These are phyloP conservation scores for Cryptocheilus praepositus DNA, from an alignment of 2,888 invertebrate species.

Conservation along the genomic window DNA sequence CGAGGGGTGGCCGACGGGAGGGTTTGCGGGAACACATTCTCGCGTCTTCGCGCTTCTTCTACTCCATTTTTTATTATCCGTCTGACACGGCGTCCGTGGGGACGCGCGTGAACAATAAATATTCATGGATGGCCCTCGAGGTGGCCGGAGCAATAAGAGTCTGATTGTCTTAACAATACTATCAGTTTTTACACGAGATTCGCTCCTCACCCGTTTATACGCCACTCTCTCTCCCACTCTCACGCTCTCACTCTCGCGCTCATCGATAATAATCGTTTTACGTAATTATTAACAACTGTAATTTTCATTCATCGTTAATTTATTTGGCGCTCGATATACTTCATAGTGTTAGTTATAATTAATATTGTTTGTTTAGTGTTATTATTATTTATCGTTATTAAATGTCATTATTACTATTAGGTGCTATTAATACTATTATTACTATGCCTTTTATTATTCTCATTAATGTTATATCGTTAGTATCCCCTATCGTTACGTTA, in stretches of 20 bases:
- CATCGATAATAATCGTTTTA: constrained; percentile 40
- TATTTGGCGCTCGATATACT: constrained; percentile 46
- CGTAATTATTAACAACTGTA: constrained; percentile 38
- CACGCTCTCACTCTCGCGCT: no score
- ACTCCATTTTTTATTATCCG: no score
- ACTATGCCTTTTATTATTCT: constrained; percentile 29
- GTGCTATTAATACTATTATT: constrained; percentile 5
- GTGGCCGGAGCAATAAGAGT: constrained; percentile 69
- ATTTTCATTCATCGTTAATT: constrained; percentile 18
- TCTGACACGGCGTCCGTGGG: background rate
- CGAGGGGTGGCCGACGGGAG: no score
- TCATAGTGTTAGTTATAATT: constrained; percentile 26
- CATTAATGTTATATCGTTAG: constrained; percentile 38
- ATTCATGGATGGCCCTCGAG: constrained; percentile 63
- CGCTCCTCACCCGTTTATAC: background rate
- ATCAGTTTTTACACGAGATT: constrained; percentile 58
- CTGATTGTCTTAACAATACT: constrained; percentile 74
- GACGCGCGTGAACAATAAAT: constrained; percentile 40
- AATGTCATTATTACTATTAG: constrained; percentile 48
- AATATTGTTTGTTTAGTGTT: constrained; percentile 42
- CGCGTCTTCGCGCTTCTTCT: background rate
- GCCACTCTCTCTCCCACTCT: background rate
- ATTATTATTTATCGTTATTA: constrained; percentile 23
- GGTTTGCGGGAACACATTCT: no score
- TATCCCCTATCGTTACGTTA: background rate